A percentile compares a stretch with the other conserved stretches of the same genome.
Conservation (phyloP, 2,888 invertebrate genomes). For the Azorinus chamasolen region DNA sequence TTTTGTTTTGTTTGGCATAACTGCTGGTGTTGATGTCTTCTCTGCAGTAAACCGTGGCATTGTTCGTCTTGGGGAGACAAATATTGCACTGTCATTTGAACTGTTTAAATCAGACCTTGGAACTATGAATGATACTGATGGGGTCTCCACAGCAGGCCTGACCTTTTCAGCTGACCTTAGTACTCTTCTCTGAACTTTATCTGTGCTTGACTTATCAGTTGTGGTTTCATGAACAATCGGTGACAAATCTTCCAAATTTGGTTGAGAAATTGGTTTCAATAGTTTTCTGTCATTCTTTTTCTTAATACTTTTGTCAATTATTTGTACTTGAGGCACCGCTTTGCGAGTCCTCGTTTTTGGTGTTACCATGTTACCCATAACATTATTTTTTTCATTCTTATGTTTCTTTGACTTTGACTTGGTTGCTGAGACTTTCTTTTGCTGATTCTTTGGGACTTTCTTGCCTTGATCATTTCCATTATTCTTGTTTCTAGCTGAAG, state of each 20-base stretch:
- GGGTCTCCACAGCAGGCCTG: constrained; percentile 4
- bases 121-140: constrained; percentile 35
- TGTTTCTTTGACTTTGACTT: no score
- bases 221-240: constrained; percentile 15
- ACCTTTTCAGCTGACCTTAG: constrained; percentile 10
- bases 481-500: no score
- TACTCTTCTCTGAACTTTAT: not conserved
- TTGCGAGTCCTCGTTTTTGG: no score
- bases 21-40: constrained; percentile 36
- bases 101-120: not conserved
- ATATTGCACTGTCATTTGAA: constrained; percentile 49
- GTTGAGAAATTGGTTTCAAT: constrained; percentile 25
- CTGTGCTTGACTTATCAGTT: constrained; percentile 1
- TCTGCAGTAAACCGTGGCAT: constrained; percentile 28
- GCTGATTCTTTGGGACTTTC: no score
- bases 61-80: constrained; percentile 40
- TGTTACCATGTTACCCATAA: no score
- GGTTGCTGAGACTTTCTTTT: no score
- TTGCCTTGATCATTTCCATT: no score
- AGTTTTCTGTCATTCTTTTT: not conserved
- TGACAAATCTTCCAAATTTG: constrained; percentile 39
- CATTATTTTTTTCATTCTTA: no score
- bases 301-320: no score
- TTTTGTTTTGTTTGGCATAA: constrained; percentile 17
- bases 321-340: no score